phyloP scores from a whole-genome alignment of 2,113 vertebrate genomes.

The Emydocephalus ijimae region DNA sequence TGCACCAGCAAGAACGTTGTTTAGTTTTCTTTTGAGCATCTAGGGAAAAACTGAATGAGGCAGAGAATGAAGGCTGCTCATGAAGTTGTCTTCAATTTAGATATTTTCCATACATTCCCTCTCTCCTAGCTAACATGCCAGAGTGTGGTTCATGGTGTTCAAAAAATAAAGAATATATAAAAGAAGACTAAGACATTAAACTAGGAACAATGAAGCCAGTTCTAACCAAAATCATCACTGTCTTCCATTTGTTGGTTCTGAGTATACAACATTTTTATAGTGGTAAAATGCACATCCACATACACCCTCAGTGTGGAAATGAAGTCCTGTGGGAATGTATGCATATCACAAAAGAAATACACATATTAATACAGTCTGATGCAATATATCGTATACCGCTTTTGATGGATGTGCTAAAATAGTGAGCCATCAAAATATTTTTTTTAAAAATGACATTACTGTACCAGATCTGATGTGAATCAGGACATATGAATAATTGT shows the following conservation, averaged over 20 bases:
- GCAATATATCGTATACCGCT: neutral
- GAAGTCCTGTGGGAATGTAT: neutral
- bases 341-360: conserved; percentile 10
- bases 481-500: conserved; percentile 23
- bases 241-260: neutral
- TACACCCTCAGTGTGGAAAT: neutral
- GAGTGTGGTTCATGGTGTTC: no score
- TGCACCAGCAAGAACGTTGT: no score
- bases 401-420: conserved; percentile 26
- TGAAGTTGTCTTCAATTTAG: no score
- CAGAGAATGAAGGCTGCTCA: no score
- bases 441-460: conserved; percentile 9
- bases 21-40: no score
- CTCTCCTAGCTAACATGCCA: no score
- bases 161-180: no score
- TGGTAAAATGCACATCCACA: neutral
- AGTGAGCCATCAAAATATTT: conserved; percentile 23
- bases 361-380: neutral
- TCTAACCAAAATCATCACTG: neutral
- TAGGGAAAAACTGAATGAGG: no score
- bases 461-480: neutral
- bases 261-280: neutral
- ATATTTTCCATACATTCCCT: no score
- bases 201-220: no score
- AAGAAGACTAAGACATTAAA: neutral